Evolutionary conservation across 2,797 vertebrate species (phyloP), one percentile per base, ranked within the genome.

Genomic region (Urophycis tenuis): DNA sequence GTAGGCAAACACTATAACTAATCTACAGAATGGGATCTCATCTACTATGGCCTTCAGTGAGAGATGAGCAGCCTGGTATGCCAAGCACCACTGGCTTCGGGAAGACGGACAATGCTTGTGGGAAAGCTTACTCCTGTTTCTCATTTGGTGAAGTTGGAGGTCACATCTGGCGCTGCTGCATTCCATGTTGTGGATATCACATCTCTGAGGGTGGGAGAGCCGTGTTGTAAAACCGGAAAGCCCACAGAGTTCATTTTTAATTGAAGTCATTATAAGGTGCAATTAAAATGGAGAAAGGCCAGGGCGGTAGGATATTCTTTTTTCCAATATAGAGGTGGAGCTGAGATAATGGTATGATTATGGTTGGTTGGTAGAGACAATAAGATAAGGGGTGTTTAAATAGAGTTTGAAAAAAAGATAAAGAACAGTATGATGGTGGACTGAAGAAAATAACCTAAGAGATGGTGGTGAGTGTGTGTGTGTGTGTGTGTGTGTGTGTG

Each of bases 71-170:
- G 88, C 81, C 83, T 88, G 88, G 80, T 78, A 80, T 72, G 81
- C 85, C 82, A 88, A 78, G 84, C 85, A 85, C 89, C 78, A 25
- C 77, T 81, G 85, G 81, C 83, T 85, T 82, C 73, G 74, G 81
- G 75, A 88, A 90, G 90, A 92, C 86, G 82, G 81, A 91, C 84
- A 85, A 75, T 78, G 81, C 89, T 88, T 87, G 78, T 83, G 84
- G 88, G 88, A 88, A 78, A 85, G 82, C 87, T 88, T 88, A 87
- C 81, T 85, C 78, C 74, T 85, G 84, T 85, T 89, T 91, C 89
- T 89, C 83, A 89, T 88, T 90, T 87, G 77, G 70, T 81, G 77
- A 78, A 88, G 90, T 90, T 90, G 80, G 88, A 87, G 90, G 90
- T 89, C 86, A 86, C 86, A 89, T 89, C 87, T 92, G 89, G 80